Percentiles rank a stretch among this genome's conserved stretches.
phyloP scores from a whole-genome alignment of 2,113 vertebrate genomes.

The Podiceps cristatus region DNA sequence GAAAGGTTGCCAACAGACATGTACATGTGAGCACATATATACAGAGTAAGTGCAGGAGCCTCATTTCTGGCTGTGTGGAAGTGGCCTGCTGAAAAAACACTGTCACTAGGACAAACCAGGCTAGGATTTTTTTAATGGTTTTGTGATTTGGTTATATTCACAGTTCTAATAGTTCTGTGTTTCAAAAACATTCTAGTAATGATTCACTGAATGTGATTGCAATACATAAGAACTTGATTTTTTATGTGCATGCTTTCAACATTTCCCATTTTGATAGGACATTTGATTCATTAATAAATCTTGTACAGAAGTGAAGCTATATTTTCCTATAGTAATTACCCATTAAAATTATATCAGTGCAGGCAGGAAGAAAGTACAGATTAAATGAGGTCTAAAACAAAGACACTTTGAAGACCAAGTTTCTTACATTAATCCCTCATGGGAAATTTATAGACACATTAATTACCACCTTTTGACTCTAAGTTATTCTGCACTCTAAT shows the following conservation, averaged over 20 bases:
- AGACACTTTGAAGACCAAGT: background rate
- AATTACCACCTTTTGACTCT: background rate
- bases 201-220: background rate
- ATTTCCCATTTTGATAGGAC: background rate
- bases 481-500: background rate
- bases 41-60: background rate
- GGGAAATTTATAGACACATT: background rate
- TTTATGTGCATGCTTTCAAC: background rate
- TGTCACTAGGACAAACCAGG: background rate
- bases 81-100: background rate
- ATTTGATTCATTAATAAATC: slow-evolving; percentile 28
- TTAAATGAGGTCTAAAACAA: slow-evolving; percentile 20
- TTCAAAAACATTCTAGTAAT: background rate
- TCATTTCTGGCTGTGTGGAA: background rate
- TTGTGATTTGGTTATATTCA: background rate
- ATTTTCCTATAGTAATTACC: background rate
- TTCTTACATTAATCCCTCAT: background rate
- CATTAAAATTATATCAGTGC: background rate
- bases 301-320: background rate
- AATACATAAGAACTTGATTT: background rate
- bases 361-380: background rate
- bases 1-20: background rate
- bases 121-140: background rate
- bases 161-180: background rate
- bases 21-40: background rate